Conservation (phyloP, 2,888 invertebrate species). For the Julus scanicus region DNA sequence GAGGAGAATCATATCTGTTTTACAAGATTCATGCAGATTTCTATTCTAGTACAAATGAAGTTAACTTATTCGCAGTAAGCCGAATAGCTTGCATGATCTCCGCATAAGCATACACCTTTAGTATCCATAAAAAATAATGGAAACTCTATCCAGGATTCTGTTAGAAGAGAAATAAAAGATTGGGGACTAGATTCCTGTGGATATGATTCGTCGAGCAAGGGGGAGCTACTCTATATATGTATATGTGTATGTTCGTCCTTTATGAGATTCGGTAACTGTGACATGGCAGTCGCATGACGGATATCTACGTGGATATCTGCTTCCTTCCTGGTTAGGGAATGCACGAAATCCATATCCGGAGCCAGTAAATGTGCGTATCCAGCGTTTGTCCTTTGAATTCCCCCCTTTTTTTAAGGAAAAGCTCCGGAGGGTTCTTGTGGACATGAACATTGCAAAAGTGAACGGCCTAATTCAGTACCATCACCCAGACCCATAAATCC, state of each 20-base stretch:
- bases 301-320: conserved; percentile 19
- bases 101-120: background rate
- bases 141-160: background rate
- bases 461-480: background rate
- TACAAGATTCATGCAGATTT: background rate
- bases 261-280: background rate
- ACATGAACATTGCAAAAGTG: background rate
- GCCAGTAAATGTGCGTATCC: background rate
- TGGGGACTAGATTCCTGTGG: background rate
- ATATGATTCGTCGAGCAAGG: background rate
- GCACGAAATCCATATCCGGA: conserved; percentile 19
- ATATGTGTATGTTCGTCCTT: background rate
- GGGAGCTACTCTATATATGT: too few species aligned
- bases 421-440: conserved; percentile 1
- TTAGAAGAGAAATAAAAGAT: background rate
- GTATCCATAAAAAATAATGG: background rate
- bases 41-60: background rate
- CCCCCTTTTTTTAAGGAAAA: background rate
- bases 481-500: background rate
- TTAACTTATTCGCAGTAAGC: background rate
- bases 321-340: conserved; percentile 19
- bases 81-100: background rate
- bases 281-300: background rate
- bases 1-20: background rate
- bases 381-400: background rate